phyloP scores from a whole-genome alignment of 2,113 vertebrate species.

The Pampusana beccarii region DNA sequence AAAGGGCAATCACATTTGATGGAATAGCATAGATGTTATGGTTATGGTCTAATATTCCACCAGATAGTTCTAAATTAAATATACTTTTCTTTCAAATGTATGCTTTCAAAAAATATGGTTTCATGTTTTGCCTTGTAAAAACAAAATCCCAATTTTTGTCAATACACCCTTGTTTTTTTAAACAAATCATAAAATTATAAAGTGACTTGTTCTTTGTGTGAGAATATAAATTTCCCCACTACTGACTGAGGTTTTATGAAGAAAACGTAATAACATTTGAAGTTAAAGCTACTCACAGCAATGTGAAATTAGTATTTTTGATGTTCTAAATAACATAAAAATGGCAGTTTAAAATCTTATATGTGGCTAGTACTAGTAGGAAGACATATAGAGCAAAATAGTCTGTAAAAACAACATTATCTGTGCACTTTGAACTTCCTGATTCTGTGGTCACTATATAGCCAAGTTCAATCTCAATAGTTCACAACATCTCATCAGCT shows the following conservation, averaged over 20 bases:
- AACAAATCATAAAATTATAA: neutral
- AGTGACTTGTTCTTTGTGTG: neutral
- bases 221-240: neutral
- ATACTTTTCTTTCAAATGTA: neutral
- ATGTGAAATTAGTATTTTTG: neutral
- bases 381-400: neutral
- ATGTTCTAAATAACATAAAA: neutral
- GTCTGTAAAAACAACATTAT: neutral
- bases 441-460: neutral
- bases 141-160: neutral
- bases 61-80: neutral
- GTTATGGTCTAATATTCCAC: neutral
- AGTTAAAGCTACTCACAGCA: neutral
- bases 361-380: neutral
- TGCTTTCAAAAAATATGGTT: neutral
- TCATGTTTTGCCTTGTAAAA: neutral
- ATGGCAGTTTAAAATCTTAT: neutral
- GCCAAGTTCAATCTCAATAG: neutral
- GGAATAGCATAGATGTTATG: neutral
- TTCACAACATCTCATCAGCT: neutral
- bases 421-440: neutral
- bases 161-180: neutral
- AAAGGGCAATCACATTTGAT: neutral
- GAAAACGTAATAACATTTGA: neutral
- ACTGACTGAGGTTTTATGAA: neutral